Base-by-base conservation (phyloP, 2,888 invertebrate species). In the Ernsta delagoae region DNA sequence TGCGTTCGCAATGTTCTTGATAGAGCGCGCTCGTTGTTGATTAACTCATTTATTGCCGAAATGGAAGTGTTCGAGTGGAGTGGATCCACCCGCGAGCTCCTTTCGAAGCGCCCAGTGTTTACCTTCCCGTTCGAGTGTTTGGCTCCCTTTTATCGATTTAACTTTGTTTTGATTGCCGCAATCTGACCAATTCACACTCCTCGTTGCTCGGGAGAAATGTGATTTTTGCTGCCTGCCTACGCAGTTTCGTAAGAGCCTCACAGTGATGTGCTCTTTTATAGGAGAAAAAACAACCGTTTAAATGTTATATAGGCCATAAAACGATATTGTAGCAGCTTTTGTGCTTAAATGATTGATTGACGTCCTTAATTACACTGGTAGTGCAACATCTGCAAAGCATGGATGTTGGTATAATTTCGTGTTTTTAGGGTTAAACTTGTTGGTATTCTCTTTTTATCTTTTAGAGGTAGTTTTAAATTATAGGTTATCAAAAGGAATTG, bases 101-200 rank as follows among this genome's bases (percentile, higher is more conserved):
- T 75, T 76, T 74, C 77, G 75, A 75, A 78, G 81, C 83, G 80
- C 75, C 65, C 72, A 71, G 77, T 85, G 83, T 88, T 88, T 86
- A 82, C 82, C 76, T 77, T 78, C 80, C 85, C 80, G 81, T 83
- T 83, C 73, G 79, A 88, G 87, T 84, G 83, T 83, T 85, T 79
- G 79, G 72, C 75, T 79, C 77, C 78, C 75, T 77, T 78, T 79
- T 78, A 78, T 81, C 80, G 76, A 81, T 81, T 85, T 82, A 82
- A 81, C 80, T 83, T 86, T 85, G 71, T 83, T 81, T 78, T 75
- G 78, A 79, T 78, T 81, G 73, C 74, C 73, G 70, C 75, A 75
- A 77, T 75, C 72, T 75, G 73, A 79, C 74, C 76, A 79, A 77
- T 77, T 72, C 70, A 24, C 36, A 3, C 45, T 61, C 31, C 41